Evolutionary conservation across 2,797 vertebrate species (phyloP), one percentile per base, ranked within the genome.

Genomic region (Leucoraja ocellata): DNA sequence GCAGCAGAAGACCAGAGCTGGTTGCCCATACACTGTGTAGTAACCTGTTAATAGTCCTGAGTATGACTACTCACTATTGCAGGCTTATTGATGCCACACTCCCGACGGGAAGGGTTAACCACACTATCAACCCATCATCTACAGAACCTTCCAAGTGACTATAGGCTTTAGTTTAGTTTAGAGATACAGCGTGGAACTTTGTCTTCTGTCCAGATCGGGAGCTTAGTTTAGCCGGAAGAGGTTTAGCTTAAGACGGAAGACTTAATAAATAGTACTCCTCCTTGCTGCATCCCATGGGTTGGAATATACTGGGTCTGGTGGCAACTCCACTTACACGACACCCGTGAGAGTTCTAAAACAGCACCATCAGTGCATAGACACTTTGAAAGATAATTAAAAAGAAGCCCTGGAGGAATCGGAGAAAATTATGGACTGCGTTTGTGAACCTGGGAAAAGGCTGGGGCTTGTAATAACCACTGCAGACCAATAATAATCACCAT

Each of bases 351-450:
- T 68, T 88, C 61, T 10, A 68, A 23, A 88, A 36, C 63, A 88
- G 84, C n/a, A 32, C 32, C 18, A 16, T 16, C 61, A 68, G 13
- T 88, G 61, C 28, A 65, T 28, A 65, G 58, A 32, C 14, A 18
- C 14, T 68, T 88, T 88, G 61, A 68, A 88, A 65, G 84, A 68
- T 88, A 88, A 88, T 88, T 88, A 88, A 68, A 88, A 88, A 86
- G 81, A 28, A 86, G 63, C n/a, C 65, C 84, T 36, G 18, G 61
- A 36, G 84, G n/a, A 32, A 68, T 68, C 84, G 68, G 84, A 88
- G 84, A 88, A 88, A 68, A 88, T 88, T 68, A 36, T 88, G n/a
- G 84, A 63, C n/a, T 68, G n/a, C 8, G 8, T 5, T 54, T 9
- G 61, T 68, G 10, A 61, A 84, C 81, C 81, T n/a, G 63, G 32